Evolutionary conservation across 2,888 invertebrate species (phyloP).

Genomic region (Rhogogaster chlorosoma): DNA sequence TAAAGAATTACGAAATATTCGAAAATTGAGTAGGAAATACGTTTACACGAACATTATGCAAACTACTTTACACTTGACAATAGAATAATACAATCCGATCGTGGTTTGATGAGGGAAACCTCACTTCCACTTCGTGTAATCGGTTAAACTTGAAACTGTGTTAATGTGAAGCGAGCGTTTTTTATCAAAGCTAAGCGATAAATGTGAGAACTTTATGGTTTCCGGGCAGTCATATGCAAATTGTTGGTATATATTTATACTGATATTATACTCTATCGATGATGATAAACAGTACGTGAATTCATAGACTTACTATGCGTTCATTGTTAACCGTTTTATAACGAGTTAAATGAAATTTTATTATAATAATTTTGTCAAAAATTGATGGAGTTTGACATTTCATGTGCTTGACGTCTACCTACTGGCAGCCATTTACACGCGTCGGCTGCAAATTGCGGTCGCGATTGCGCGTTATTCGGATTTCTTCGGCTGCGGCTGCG

Average conservation of each 20-base stretch:
- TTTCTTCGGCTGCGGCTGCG: not conserved
- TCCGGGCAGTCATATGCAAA: constrained; percentile 42
- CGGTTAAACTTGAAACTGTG: not conserved
- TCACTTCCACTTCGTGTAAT: not conserved
- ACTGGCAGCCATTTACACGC: constrained; percentile 45
- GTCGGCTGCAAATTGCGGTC: not conserved
- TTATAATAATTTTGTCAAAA: constrained; percentile 20
- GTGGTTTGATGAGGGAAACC: not conserved
- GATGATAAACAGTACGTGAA: not conserved
- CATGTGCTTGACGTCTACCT: constrained; percentile 26
- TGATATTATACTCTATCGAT: not conserved
- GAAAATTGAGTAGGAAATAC: not conserved
- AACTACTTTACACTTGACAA: not conserved
- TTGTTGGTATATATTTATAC: constrained; percentile 1
- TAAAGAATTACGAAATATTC: not conserved
- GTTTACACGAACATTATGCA: not conserved
- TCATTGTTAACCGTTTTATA: constrained; percentile 16
- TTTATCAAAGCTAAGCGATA: constrained; percentile 28
- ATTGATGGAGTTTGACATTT: constrained; percentile 33
- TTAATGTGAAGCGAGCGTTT: not conserved
- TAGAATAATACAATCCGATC: not conserved
- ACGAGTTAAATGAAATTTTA: not conserved
- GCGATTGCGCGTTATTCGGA: constrained; percentile 6
- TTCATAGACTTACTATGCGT: constrained; percentile 38
- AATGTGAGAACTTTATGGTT: constrained; percentile 37